phyloP scores from a whole-genome alignment of 2,113 vertebrate species.

The Mesocricetus auratus region DNA sequence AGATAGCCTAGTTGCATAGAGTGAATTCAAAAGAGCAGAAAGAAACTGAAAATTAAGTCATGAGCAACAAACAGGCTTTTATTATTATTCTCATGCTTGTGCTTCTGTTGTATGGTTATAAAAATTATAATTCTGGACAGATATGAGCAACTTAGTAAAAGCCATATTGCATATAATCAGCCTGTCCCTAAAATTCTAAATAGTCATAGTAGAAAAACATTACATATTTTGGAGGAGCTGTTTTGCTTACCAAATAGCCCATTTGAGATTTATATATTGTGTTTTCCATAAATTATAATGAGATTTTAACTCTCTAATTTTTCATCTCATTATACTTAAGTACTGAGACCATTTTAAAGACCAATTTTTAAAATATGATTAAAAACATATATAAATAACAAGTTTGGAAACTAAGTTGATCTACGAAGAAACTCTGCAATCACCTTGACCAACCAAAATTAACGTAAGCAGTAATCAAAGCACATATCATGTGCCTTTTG shows the following conservation, averaged over 20 bases:
- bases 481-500: background rate
- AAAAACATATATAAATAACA: background rate
- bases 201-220: background rate
- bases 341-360: background rate
- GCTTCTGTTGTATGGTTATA: background rate
- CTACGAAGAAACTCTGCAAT: background rate
- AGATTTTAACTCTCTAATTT: background rate
- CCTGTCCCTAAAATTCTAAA: background rate
- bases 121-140: background rate
- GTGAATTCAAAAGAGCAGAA: background rate
- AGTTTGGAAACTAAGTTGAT: background rate
- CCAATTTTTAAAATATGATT: background rate
- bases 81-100: background rate
- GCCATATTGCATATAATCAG: background rate
- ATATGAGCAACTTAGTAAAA: background rate
- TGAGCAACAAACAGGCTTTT: background rate
- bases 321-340: background rate
- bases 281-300: background rate
- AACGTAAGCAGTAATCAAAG: background rate
- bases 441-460: background rate
- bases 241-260: background rate
- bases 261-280: background rate
- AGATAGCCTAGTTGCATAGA: background rate
- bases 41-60: background rate
- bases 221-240: background rate